These are phyloP conservation scores for Tetragnatha versicolor DNA, from an alignment of 1,140 invertebrate genomes.

Conservation along the genomic window DNA sequence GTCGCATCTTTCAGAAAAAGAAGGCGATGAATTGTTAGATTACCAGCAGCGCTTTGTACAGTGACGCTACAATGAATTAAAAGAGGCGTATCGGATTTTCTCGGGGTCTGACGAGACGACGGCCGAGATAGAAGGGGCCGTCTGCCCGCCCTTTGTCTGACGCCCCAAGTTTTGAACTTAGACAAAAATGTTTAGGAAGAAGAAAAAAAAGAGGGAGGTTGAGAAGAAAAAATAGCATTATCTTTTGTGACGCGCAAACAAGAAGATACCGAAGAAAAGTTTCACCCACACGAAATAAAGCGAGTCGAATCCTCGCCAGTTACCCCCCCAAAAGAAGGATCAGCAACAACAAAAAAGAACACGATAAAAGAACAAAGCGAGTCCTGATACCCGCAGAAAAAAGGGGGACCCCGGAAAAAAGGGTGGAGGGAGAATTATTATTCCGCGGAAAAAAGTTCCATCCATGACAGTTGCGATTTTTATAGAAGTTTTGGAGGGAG, in stretches of 20 bases:
- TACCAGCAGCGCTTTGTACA: too few species aligned
- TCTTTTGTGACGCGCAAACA: conserved; percentile 26
- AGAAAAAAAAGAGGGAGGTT: background rate
- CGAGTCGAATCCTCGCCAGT: too few species aligned
- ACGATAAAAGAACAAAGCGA: conserved; percentile 37
- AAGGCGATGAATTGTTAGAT: too few species aligned
- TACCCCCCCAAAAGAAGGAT: background rate
- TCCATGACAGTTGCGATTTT: conserved; percentile 20
- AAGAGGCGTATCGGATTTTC: background rate
- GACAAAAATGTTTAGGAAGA: conserved; percentile 8
- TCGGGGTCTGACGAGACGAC: too few species aligned
- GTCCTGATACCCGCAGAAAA: conserved; percentile 16
- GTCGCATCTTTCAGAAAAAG: too few species aligned
- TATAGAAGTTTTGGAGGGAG: conserved; percentile 11
- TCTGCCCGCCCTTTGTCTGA: background rate
- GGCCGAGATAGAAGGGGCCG: background rate
- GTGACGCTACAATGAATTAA: background rate
- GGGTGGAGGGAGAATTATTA: background rate
- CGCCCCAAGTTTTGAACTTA: background rate
- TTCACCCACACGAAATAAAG: too few species aligned
- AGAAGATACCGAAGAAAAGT: conserved; percentile 25
- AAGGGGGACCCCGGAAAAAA: too few species aligned
- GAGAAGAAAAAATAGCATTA: conserved; percentile 23
- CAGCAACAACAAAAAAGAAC: conserved; percentile 14
- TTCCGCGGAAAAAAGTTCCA: background rate